phyloP scores from a whole-genome alignment of 2,113 vertebrate species.

The Ammodytes dubius region DNA sequence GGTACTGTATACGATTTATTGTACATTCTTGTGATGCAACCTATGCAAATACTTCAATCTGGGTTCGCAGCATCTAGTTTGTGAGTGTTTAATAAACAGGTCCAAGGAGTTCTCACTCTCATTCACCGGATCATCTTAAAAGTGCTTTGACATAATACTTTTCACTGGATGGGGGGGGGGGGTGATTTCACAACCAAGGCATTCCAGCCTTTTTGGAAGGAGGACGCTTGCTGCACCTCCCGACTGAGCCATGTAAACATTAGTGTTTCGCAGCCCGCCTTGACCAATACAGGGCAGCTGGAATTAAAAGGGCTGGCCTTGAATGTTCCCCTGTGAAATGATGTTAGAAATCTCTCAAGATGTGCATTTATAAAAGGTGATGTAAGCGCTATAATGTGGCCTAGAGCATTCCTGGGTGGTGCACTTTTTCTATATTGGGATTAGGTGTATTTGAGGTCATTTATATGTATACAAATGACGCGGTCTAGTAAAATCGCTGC shows the following conservation, averaged over 20 bases:
- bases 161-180: constrained; percentile 48
- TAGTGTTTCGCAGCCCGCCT: constrained; percentile 8
- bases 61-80: constrained; percentile 44
- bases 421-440: not conserved
- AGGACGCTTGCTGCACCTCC: constrained; percentile 30
- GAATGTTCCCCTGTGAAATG: constrained; percentile 23
- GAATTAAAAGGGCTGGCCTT: constrained; percentile 1
- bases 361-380: not conserved
- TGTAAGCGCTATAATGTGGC: not conserved
- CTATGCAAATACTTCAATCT: constrained; percentile 22
- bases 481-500: not conserved
- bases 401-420: not conserved
- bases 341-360: constrained; percentile 1
- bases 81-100: constrained; percentile 65
- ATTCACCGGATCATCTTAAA: constrained; percentile 54
- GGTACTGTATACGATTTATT: too few relatives aligned
- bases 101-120: constrained; percentile 49
- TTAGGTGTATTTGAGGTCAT: not conserved
- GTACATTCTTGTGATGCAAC: constrained; percentile 11
- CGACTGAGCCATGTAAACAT: constrained; percentile 58
- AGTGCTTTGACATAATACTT: constrained; percentile 68
- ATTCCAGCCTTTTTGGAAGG: constrained; percentile 44
- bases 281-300: not conserved
- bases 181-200: constrained; percentile 63
- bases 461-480: not conserved